A percentile compares a stretch with the other conserved stretches of the same genome.
These are phyloP conservation scores for Cyclargus thomasi DNA, from an alignment of 1,140 invertebrate genomes.

Conservation along the genomic window DNA sequence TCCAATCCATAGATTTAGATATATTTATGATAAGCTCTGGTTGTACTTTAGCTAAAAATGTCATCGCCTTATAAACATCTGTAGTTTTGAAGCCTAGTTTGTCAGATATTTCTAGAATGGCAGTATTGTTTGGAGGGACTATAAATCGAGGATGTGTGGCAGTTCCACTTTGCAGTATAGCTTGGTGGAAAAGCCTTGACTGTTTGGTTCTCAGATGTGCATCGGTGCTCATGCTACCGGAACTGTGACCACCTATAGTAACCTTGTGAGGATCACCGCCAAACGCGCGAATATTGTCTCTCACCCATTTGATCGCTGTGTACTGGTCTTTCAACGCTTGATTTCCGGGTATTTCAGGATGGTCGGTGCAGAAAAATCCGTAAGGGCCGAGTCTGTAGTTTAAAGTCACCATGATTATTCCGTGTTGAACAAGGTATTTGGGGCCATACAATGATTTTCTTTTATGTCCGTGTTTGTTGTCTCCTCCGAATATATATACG, in stretches of 20 bases:
- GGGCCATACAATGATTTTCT: slow-evolving; percentile 58
- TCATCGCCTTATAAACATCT: slow-evolving; percentile 24
- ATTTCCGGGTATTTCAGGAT: slow-evolving; percentile 80
- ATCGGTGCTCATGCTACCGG: slow-evolving; percentile 68
- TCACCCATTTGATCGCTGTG: slow-evolving; percentile 79
- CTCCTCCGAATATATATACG: slow-evolving; percentile 84
- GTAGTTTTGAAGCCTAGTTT: slow-evolving; percentile 29
- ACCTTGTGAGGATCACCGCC: slow-evolving; percentile 81
- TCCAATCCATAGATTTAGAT: neutral
- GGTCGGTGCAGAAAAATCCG: slow-evolving; percentile 81
- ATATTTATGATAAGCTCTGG: slow-evolving; percentile 22
- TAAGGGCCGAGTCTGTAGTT: slow-evolving; percentile 80
- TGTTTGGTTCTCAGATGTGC: slow-evolving; percentile 29
- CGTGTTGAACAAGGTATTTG: slow-evolving; percentile 73
- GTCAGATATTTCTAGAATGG: slow-evolving; percentile 26
- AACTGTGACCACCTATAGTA: slow-evolving; percentile 80
- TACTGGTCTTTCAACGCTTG: slow-evolving; percentile 82
- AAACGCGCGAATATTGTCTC: slow-evolving; percentile 80
- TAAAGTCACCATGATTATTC: slow-evolving; percentile 77
- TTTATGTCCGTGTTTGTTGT: slow-evolving; percentile 74
- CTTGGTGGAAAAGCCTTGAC: slow-evolving; percentile 32
- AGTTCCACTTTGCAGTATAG: slow-evolving; percentile 35
- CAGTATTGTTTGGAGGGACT: neutral
- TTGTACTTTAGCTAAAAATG: slow-evolving; percentile 24
- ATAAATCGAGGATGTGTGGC: slow-evolving; percentile 6